Base-by-base conservation (phyloP, 2,888 invertebrate genomes). In the Epirrhoe alternata region DNA sequence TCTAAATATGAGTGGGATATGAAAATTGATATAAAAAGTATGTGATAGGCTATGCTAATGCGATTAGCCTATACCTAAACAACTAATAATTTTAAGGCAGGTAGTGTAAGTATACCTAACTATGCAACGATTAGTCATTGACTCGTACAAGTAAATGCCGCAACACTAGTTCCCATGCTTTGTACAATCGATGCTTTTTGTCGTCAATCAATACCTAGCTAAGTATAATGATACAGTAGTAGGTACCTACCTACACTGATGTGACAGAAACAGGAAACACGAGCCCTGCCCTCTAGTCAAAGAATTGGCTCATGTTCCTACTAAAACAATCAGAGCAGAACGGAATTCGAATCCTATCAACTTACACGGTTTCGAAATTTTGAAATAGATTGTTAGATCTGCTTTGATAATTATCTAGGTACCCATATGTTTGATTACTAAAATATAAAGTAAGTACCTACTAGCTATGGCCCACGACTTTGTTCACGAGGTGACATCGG, bases 261-360 rank as follows among this genome's bases (percentile, higher is more conserved):
- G 96, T 88, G 86, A 96, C 96, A 71, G 95, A 94, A 61, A 94
- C 96, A 78, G 96, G 96, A 87, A 96, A 96, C 66, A 95, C 75
- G 88, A 71, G 95, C 96, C 77, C 94, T 94, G 79, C 95, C 95
- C 85, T 94, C 94, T 94, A 95, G 88, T 95, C 86, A 96, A 96
- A 96, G 96, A 78, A 95, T 92, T 66, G 94, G 93, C 95, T 96
- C 96, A 85, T 94, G 95, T 62, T 84, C 85, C 82, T 78, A 78
- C 76, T 72, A 75, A 95, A 76, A 95, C 96, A 91, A 94, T 95
- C 16, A 96, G 95, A 73, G 90, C 89, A 74, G 94, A 85, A 86
- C 87, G 75, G 73, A 81, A 80, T 86, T 89, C 71, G 80, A 84
- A 78, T 79, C 71, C 80, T 85, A 81, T 83, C 79, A 73, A 72